These are phyloP conservation scores for Xenus cinereus DNA, from an alignment of 2,113 vertebrate genomes.

Conservation along the genomic window DNA sequence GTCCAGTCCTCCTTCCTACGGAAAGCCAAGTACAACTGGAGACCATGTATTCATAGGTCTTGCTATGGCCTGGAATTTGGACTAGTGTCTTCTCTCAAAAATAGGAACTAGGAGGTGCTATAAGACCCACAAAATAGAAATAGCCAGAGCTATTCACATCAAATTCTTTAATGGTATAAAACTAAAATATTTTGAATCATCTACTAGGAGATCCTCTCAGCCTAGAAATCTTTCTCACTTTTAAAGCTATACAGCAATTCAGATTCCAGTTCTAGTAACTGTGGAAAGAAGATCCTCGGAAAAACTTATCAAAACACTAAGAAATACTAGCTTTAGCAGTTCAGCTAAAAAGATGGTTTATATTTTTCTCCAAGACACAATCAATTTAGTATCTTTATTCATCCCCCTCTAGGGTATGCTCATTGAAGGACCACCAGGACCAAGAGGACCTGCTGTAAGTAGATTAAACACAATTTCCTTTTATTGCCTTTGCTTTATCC, in stretches of 20 bases:
- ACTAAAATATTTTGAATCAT: not conserved
- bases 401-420: constrained; percentile 86
- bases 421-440: constrained; percentile 92
- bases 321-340: not conserved
- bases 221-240: not conserved
- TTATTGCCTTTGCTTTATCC: not conserved
- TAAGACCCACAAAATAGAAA: not conserved
- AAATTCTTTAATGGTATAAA: not conserved
- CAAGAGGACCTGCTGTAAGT: constrained; percentile 88
- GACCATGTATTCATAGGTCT: not conserved
- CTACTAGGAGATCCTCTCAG: not conserved
- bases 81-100: not conserved
- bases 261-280: not conserved
- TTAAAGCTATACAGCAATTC: not conserved
- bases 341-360: not conserved
- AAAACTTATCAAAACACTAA: not conserved
- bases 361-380: not conserved
- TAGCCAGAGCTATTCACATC: not conserved
- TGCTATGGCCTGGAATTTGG: not conserved
- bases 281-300: not conserved
- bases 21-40: not conserved
- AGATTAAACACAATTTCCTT: constrained; percentile 17
- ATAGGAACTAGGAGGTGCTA: not conserved
- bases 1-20: not conserved
- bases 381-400: not conserved